phyloP scores from a whole-genome alignment of 2,888 invertebrate species.

The Hypsopygia costalis region DNA sequence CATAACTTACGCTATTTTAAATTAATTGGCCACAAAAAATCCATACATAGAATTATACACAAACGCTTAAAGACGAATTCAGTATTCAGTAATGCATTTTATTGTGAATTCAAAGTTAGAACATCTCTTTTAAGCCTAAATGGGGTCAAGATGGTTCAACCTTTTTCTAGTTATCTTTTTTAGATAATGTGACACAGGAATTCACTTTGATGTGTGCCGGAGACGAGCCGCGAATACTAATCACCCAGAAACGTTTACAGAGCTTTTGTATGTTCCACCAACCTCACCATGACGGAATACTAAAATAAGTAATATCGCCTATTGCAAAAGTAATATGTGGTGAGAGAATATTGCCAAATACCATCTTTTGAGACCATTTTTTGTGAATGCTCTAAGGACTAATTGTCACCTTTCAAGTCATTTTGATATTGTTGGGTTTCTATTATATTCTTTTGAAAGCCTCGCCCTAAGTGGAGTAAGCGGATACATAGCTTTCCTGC shows the following conservation, averaged over 20 bases:
- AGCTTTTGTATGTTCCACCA: background rate
- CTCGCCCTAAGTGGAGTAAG: too few relatives aligned
- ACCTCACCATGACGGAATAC: slow-evolving; percentile 4
- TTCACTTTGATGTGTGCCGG: slow-evolving; percentile 21
- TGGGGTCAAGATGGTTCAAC: background rate
- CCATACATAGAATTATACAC: too few relatives aligned
- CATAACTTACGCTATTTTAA: too few relatives aligned
- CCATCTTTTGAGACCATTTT: background rate
- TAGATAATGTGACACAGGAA: slow-evolving; percentile 20
- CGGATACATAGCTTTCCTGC: too few relatives aligned
- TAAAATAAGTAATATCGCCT: slow-evolving; percentile 5
- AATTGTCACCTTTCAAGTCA: too few relatives aligned
- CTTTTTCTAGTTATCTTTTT: slow-evolving; percentile 14
- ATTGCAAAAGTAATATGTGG: slow-evolving; percentile 3
- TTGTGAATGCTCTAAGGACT: background rate
- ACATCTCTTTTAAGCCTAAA: background rate
- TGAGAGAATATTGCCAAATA: slow-evolving; percentile 2
- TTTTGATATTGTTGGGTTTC: too few relatives aligned
- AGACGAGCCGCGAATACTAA: slow-evolving; percentile 19
- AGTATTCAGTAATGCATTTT: too few relatives aligned
- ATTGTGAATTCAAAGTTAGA: background rate
- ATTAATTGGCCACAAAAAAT: too few relatives aligned
- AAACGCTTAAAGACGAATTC: too few relatives aligned
- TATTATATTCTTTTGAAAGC: too few relatives aligned
- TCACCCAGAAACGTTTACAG: slow-evolving; percentile 6